phyloP scores from a whole-genome alignment of 2,888 invertebrate species.

The Sphecodes monilicornis region DNA sequence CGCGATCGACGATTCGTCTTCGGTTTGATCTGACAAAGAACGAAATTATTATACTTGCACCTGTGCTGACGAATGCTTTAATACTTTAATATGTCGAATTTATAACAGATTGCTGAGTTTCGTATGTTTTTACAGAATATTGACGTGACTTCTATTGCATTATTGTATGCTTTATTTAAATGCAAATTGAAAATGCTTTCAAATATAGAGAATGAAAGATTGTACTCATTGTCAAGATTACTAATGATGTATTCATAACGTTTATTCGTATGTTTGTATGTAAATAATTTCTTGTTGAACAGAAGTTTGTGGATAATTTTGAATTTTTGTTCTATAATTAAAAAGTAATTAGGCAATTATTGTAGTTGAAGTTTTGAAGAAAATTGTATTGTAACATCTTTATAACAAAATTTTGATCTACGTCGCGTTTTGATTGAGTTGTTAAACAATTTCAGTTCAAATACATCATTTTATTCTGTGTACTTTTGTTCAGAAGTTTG shows the following conservation, averaged over 20 bases:
- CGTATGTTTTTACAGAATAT: slow-evolving; percentile 6
- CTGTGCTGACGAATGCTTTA: not conserved
- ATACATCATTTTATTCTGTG: not conserved
- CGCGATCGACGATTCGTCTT: slow-evolving; percentile 27
- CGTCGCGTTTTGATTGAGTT: not conserved
- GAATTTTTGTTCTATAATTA: not conserved
- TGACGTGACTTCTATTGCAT: not conserved
- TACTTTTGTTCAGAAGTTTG: not conserved
- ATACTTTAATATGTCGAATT: not conserved
- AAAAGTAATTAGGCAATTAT: too few species aligned
- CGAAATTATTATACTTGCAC: not conserved
- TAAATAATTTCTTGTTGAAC: slow-evolving; percentile 6
- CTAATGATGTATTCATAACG: not conserved
- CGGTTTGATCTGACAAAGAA: slow-evolving; percentile 1
- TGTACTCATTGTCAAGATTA: not conserved
- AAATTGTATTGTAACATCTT: too few species aligned
- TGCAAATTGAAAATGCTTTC: not conserved
- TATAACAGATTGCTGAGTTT: not conserved
- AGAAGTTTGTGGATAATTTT: not conserved
- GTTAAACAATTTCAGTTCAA: not conserved
- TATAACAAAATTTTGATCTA: not conserved
- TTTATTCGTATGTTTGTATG: not conserved
- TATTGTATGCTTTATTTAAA: not conserved
- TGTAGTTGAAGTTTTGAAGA: too few species aligned
- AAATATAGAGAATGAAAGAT: not conserved